Evolutionary conservation across 2,113 vertebrate genomes (phyloP), one percentile per base, ranked within the genome.

Genomic region (Laticauda colubrina): DNA sequence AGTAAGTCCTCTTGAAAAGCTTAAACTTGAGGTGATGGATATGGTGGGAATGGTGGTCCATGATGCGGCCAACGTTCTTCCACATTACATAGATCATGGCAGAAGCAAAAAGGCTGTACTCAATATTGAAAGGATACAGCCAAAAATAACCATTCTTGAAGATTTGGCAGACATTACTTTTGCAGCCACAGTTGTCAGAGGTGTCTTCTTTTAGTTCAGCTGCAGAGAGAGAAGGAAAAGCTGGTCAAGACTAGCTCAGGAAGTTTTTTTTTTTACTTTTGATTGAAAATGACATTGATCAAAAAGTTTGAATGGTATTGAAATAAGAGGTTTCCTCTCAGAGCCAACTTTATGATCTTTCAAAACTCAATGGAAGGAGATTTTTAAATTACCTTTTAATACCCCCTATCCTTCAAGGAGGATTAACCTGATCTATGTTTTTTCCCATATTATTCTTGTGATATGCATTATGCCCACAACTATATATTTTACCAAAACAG

Each of bases 41-140:
- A 90, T 97, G 97, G 86, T 96, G 97, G 21, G 93, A 93, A 4
- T 98, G 95, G 34, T 98, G 96, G 2, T 97, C 97, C 61, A 98
- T 96, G 92, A 98, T 93, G 64, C 99, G 97, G 7, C 98, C 99
- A 1, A 99, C 98, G 0, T 99, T 99, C 96, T 98, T 99, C 99
- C 99, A 99, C 99, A 99, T 99, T 94, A 99, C 97, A 1, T 98
- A 99, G 61, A 98, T 96, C 98, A 99, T 98, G 91, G 98, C 98
- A 4, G 98, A 98, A 26, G 99, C 99, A 4, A 99, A 99, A 93
- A 99, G 98, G 90, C 98, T 99, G 97, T 99, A 99, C 95, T 99
- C 99, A 0, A 99, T 99, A 96, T 99, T 99, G 95, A 99, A 99
- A 45, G 99, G 99, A 48, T 99, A 99, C 56, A 99, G 95, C 97